Percentiles rank a stretch among this genome's conserved stretches.
These are phyloP conservation scores for crab-eating macaque (Macaca fascicularis) DNA, from an alignment of 2,113 vertebrate species.

Conservation along the genomic window DNA sequence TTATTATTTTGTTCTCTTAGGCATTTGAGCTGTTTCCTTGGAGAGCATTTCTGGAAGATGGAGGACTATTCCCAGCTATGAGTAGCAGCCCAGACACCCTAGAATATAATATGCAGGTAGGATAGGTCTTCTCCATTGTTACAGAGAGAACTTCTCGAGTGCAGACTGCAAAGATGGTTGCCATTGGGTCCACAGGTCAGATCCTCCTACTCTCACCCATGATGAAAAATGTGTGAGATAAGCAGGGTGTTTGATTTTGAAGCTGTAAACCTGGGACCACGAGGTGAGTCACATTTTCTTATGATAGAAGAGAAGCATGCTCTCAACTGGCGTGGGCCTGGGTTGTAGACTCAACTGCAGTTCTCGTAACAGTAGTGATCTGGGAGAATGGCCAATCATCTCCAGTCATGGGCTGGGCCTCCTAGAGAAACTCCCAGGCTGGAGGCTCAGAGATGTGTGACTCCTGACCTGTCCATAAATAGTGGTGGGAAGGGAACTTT, in stretches of 20 bases:
- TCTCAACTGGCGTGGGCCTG: not conserved
- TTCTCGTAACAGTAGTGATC: not conserved
- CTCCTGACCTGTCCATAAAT: not conserved
- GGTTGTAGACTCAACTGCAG: not conserved
- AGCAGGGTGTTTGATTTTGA: not conserved
- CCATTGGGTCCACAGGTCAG: not conserved
- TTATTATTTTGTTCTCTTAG: conserved; percentile 74
- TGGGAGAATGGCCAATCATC: not conserved
- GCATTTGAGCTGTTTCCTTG: conserved; percentile 83
- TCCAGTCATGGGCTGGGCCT: not conserved
- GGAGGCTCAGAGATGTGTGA: not conserved
- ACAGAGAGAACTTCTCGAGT: not conserved
- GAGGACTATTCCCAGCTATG: conserved; percentile 81
- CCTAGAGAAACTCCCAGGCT: not conserved
- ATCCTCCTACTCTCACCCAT: not conserved
- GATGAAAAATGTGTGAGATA: not conserved
- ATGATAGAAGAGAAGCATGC: not conserved
- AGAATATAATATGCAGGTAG: conserved; percentile 86
- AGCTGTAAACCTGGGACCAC: not conserved
- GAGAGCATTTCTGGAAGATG: conserved; percentile 84
- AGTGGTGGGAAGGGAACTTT: not conserved
- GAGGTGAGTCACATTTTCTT: conserved; percentile 22
- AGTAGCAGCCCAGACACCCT: conserved; percentile 81
- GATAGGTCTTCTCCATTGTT: conserved; percentile 12
- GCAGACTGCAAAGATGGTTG: not conserved